A percentile compares a stretch with the other conserved stretches of the same genome.
These are phyloP conservation scores for Tetrapedia diversipes DNA, from an alignment of 2,888 invertebrate genomes.

Conservation along the genomic window DNA sequence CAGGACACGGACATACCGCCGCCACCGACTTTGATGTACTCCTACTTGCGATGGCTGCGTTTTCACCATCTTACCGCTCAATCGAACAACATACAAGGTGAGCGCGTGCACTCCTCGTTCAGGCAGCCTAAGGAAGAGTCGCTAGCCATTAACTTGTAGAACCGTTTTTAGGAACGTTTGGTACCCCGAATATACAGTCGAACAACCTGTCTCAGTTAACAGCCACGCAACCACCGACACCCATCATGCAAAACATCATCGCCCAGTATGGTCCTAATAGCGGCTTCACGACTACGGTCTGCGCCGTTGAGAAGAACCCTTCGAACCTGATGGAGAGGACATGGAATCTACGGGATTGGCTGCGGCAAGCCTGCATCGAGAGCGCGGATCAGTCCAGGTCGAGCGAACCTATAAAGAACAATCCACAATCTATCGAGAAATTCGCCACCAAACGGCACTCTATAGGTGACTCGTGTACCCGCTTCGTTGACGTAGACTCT, in stretches of 20 bases:
- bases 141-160: too few species aligned
- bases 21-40: constrained; percentile 84
- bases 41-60: constrained; percentile 85
- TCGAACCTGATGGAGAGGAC: constrained; percentile 87
- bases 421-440: constrained; percentile 22
- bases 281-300: constrained; percentile 81
- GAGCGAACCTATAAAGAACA: constrained; percentile 77
- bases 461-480: neutral
- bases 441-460: constrained; percentile 32
- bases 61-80: constrained; percentile 76
- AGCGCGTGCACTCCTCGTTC: too few species aligned
- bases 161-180: constrained; percentile 73
- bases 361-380: constrained; percentile 84
- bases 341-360: constrained; percentile 87
- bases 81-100: constrained; percentile 76
- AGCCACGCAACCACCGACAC: constrained; percentile 75
- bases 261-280: constrained; percentile 81
- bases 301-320: constrained; percentile 84
- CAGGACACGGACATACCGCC: constrained; percentile 84
- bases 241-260: constrained; percentile 81
- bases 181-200: constrained; percentile 80
- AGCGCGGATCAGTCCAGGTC: constrained; percentile 79
- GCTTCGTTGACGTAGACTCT: constrained; percentile 3
- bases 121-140: too few species aligned
- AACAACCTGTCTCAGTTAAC: constrained; percentile 80